These are phyloP conservation scores for Platorchestia sp. DNA, from an alignment of 1,140 invertebrate species.

Conservation along the genomic window DNA sequence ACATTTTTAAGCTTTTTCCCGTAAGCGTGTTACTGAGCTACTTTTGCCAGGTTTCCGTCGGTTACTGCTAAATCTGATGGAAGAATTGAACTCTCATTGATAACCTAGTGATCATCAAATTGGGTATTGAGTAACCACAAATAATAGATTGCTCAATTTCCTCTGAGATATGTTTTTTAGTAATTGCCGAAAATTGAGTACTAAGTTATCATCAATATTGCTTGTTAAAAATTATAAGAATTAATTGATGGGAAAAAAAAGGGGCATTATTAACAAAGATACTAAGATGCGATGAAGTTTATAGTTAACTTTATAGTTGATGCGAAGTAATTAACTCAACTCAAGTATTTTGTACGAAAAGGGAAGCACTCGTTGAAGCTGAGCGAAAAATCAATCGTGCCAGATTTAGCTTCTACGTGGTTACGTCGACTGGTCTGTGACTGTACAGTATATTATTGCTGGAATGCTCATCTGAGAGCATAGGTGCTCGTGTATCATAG, in stretches of 20 bases:
- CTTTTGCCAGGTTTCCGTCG: background rate
- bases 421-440: too few species aligned
- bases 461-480: too few species aligned
- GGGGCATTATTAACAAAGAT: background rate
- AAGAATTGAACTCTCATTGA: background rate
- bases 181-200: background rate
- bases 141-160: background rate
- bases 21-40: background rate
- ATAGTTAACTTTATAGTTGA: background rate
- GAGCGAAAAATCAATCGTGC: too few species aligned
- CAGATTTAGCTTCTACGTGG: too few species aligned
- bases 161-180: background rate
- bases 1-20: background rate
- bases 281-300: background rate
- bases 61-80: background rate
- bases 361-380: too few species aligned
- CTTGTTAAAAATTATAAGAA: background rate
- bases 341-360: too few species aligned
- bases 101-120: background rate
- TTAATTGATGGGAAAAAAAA: background rate
- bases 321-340: too few species aligned
- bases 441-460: too few species aligned
- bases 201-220: background rate
- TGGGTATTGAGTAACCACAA: background rate
- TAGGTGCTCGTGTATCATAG: too few species aligned